These are phyloP conservation scores for Hetaerina americana DNA, from an alignment of 1,140 invertebrate species.

Conservation along the genomic window DNA sequence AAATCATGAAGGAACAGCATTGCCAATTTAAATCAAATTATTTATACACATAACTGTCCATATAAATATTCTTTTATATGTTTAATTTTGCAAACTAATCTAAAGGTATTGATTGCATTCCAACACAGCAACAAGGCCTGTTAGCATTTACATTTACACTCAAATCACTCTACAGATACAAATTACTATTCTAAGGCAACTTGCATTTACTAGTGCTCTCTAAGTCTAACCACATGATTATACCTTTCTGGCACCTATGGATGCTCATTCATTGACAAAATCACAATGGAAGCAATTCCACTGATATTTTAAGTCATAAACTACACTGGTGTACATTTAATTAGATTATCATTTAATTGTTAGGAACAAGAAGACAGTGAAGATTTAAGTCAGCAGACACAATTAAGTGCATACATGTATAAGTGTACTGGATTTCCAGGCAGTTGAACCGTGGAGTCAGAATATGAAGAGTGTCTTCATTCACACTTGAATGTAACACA, in stretches of 20 bases:
- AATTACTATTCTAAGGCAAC: background rate
- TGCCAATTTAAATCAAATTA: too few relatives aligned
- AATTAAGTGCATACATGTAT: slow-evolving; percentile 8
- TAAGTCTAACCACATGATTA: too few relatives aligned
- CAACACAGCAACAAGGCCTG: background rate
- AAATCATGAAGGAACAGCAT: too few relatives aligned
- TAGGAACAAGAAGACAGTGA: background rate
- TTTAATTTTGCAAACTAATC: too few relatives aligned
- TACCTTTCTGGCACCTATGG: background rate
- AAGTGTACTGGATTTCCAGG: slow-evolving; percentile 8
- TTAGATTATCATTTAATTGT: too few relatives aligned
- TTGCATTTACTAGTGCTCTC: too few relatives aligned
- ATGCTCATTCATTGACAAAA: background rate
- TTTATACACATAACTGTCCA: too few relatives aligned
- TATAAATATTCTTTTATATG: too few relatives aligned
- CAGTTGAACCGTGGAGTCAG: slow-evolving; percentile 8
- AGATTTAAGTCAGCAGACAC: slow-evolving; percentile 4
- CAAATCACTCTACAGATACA: background rate
- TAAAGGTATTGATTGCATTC: too few relatives aligned
- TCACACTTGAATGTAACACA: too few relatives aligned
- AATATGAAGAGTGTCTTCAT: background rate
- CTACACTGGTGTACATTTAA: too few relatives aligned
- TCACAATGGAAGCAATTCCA: background rate
- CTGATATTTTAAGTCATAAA: too few relatives aligned
- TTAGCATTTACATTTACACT: background rate